A percentile compares a stretch with the other conserved stretches of the same genome.
Evolutionary conservation across 2,888 invertebrate species (phyloP).

Genomic region (Stratiomys singularior): DNA sequence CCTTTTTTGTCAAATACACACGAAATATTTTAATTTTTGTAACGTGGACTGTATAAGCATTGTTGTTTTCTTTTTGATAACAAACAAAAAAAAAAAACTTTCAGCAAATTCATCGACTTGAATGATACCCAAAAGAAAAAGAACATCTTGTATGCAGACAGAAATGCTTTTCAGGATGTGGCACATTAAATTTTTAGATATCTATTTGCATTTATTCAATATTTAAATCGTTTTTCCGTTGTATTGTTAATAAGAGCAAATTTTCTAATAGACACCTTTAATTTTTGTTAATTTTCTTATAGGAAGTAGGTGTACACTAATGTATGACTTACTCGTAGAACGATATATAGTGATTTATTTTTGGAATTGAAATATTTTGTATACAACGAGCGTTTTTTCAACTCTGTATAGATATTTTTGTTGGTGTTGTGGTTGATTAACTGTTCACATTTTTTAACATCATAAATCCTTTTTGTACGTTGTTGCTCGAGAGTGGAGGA

Average conservation of each 20-base stretch:
- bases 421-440: constrained; percentile 33
- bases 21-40: too few species aligned
- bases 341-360: too few species aligned
- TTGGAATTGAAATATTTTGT: constrained; percentile 19
- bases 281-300: constrained; percentile 10
- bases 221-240: neutral
- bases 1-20: too few species aligned
- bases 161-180: constrained; percentile 22
- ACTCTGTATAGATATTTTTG: constrained; percentile 32
- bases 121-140: too few species aligned
- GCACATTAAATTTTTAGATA: constrained; percentile 26
- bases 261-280: neutral
- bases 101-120: neutral
- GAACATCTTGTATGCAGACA: neutral
- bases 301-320: constrained; percentile 12
- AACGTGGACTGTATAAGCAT: too few species aligned
- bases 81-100: neutral
- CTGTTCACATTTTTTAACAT: constrained; percentile 21
- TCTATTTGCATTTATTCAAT: neutral
- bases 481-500: constrained; percentile 33
- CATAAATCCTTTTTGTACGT: constrained; percentile 23
- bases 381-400: constrained; percentile 5
- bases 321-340: too few species aligned
- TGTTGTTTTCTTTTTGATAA: neutral
- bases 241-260: neutral